Evolutionary conservation across 2,797 vertebrate species (phyloP).

Genomic region (Esox lucius): DNA sequence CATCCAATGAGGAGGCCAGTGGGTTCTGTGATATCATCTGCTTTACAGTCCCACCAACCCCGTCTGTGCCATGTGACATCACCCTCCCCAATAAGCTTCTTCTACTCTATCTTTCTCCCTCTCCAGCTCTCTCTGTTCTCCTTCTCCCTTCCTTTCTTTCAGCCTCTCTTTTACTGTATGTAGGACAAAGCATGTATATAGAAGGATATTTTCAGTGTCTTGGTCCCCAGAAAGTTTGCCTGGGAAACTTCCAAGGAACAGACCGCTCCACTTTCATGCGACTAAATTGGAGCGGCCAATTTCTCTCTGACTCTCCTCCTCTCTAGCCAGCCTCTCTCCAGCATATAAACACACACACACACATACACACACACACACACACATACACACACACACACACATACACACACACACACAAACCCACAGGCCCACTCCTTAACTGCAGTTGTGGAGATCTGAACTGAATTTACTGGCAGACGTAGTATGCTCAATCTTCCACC

Average conservation of each 20-base stretch:
- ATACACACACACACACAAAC: background rate
- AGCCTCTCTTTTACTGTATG: conserved; percentile 60
- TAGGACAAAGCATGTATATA: conserved; percentile 80
- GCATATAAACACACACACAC: background rate
- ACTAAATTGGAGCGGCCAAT: conserved; percentile 80
- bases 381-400: background rate
- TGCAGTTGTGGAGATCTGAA: no score
- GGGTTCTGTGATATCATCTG: conserved; percentile 41
- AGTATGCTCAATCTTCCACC: no score
- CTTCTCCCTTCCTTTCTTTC: conserved; percentile 20
- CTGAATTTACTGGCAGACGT: no score
- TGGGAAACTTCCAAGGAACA: conserved; percentile 85
- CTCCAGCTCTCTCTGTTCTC: conserved; percentile 29
- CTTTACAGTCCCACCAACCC: conserved; percentile 46
- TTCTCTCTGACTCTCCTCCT: conserved; percentile 57
- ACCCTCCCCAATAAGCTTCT: conserved; percentile 18
- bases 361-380: background rate
- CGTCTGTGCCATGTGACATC: conserved; percentile 41
- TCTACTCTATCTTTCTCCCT: conserved; percentile 41
- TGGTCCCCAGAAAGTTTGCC: conserved; percentile 79
- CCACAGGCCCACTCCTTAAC: background rate
- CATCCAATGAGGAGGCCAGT: background rate
- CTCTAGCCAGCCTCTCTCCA: conserved; percentile 58
- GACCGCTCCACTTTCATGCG: conserved; percentile 79
- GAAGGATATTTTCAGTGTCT: conserved; percentile 82